Conservation (phyloP, 2,888 invertebrate species). For the Oxyteleia sp. region DNA sequence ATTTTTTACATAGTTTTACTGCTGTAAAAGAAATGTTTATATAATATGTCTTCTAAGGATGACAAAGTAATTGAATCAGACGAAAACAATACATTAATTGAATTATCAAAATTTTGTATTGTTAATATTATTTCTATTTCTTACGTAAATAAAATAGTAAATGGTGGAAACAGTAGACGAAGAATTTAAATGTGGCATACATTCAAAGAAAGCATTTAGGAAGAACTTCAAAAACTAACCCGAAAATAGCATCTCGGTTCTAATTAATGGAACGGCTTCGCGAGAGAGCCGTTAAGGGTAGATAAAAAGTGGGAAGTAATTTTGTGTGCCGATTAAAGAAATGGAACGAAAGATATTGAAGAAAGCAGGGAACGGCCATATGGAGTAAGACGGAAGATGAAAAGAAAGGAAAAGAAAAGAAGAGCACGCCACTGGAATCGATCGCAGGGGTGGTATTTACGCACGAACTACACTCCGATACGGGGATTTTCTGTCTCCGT, state of each 20-base stretch:
- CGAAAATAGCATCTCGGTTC: slow-evolving; percentile 11
- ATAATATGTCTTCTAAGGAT: too few relatives aligned
- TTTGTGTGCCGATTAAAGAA: slow-evolving; percentile 71
- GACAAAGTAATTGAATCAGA: too few relatives aligned
- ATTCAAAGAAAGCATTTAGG: neutral
- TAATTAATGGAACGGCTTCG: slow-evolving; percentile 55
- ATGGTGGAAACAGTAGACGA: too few relatives aligned
- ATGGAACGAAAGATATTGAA: slow-evolving; percentile 69
- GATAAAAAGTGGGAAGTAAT: slow-evolving; percentile 70
- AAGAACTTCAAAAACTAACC: slow-evolving; percentile 13
- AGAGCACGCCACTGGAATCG: slow-evolving; percentile 75
- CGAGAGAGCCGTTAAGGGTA: slow-evolving; percentile 55
- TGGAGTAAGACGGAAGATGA: slow-evolving; percentile 34
- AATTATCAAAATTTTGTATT: too few relatives aligned
- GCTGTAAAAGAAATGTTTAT: too few relatives aligned
- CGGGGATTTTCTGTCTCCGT: slow-evolving; percentile 66
- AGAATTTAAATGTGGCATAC: neutral
- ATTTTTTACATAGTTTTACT: neutral
- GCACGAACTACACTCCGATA: slow-evolving; percentile 85
- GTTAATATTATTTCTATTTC: too few relatives aligned
- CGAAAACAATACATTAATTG: too few relatives aligned
- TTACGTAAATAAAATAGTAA: too few relatives aligned
- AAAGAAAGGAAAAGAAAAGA: slow-evolving; percentile 72
- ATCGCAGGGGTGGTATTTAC: slow-evolving; percentile 83
- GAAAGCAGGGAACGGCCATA: slow-evolving; percentile 37